Evolutionary conservation across 2,113 vertebrate genomes (phyloP).

Genomic region (Mionectes macconnelli): DNA sequence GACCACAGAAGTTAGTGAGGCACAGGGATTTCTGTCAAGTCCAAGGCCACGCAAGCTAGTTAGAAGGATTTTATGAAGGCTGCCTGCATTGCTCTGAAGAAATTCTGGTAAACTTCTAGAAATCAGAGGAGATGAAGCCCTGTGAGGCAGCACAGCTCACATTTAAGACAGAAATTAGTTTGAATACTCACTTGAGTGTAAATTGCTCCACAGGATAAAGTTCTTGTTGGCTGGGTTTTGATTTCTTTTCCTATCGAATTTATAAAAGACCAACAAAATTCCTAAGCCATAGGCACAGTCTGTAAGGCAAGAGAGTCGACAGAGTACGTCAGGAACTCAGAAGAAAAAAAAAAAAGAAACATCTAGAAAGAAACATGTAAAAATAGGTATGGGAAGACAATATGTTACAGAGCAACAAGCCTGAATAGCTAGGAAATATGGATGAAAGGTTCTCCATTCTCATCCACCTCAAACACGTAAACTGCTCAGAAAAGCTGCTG

Average conservation of each 20-base stretch:
- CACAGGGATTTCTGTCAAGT: conserved; percentile 39
- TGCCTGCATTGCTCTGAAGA: not conserved
- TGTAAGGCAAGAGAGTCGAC: not conserved
- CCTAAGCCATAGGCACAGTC: not conserved
- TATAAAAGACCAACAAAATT: not conserved
- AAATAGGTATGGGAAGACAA: not conserved
- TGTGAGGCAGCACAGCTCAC: not conserved
- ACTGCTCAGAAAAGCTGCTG: not conserved
- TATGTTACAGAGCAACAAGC: not conserved
- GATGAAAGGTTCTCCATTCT: conserved; percentile 16
- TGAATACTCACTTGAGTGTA: not conserved
- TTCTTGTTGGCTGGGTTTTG: not conserved
- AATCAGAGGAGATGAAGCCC: not conserved
- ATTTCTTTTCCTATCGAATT: not conserved
- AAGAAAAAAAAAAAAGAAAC: not conserved
- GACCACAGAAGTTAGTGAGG: conserved; percentile 9
- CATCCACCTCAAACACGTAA: not conserved
- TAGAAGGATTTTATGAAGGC: conserved; percentile 44
- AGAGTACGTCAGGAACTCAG: not conserved
- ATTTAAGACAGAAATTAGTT: not conserved
- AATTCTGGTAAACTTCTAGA: conserved; percentile 1
- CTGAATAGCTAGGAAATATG: not conserved
- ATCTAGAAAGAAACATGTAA: not conserved
- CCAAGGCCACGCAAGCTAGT: conserved; percentile 32
- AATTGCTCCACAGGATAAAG: not conserved